A percentile compares a stretch with the other conserved stretches of the same genome.
Conservation (phyloP, 2,113 vertebrate genomes). For the Acanthochromis polyacanthus region DNA sequence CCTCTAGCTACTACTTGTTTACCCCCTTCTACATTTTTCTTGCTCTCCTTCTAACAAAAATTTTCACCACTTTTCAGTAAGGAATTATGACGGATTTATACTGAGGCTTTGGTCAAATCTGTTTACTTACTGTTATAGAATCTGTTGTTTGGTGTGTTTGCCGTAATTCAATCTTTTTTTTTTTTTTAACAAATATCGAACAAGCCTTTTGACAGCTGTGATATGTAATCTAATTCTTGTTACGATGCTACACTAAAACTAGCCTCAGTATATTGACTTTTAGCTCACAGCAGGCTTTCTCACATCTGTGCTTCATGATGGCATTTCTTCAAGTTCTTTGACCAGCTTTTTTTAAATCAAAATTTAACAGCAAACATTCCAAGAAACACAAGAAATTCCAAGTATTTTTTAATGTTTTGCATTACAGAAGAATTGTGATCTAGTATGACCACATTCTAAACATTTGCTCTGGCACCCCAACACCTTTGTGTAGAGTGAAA, state of each 20-base stretch:
- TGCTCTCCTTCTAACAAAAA: conserved; percentile 13
- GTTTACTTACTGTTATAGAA: not conserved
- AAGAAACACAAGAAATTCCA: no score
- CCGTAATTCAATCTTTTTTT: not conserved
- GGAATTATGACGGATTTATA: not conserved
- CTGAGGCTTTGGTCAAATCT: not conserved
- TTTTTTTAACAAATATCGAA: not conserved
- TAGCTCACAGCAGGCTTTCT: no score
- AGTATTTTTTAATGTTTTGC: not conserved
- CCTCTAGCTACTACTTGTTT: conserved; percentile 38
- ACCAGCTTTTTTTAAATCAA: no score
- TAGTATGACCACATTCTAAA: not conserved
- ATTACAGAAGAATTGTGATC: not conserved
- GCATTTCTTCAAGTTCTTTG: no score
- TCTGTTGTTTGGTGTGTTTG: not conserved
- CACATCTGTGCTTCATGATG: no score
- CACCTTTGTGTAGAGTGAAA: not conserved
- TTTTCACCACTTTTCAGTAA: not conserved
- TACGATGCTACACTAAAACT: not conserved
- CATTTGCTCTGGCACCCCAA: not conserved
- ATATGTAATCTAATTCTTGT: not conserved
- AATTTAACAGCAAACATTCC: no score
- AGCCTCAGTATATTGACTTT: not conserved
- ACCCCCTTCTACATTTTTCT: not conserved
- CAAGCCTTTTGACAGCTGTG: not conserved